phyloP scores from a whole-genome alignment of 2,888 invertebrate genomes.

The Trichogramma dendrolimi region DNA sequence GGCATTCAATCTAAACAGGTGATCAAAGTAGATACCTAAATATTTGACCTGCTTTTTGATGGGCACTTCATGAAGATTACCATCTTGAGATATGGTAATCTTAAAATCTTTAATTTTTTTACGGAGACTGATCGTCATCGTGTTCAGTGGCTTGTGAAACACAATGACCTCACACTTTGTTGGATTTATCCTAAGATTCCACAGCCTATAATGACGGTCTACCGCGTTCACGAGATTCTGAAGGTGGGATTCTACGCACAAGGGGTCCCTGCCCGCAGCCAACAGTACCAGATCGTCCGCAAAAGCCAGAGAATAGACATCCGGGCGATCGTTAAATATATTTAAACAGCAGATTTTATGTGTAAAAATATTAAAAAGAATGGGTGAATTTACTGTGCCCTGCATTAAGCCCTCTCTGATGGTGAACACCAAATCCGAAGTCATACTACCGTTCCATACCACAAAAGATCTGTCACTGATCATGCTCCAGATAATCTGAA shows the following conservation, averaged over 20 bases:
- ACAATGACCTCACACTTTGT: constrained; percentile 13
- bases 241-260: background rate
- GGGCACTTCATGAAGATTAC: background rate
- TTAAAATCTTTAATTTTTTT: background rate
- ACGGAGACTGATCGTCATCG: background rate
- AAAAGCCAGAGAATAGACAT: constrained; percentile 18
- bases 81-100: background rate
- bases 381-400: too few relatives aligned
- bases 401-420: too few relatives aligned
- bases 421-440: too few relatives aligned
- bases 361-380: constrained; percentile 9
- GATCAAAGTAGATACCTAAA: constrained; percentile 23
- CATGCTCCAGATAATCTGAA: too few relatives aligned
- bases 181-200: constrained; percentile 13
- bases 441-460: too few relatives aligned
- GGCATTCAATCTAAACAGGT: constrained; percentile 13
- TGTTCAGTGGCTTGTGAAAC: constrained; percentile 2
- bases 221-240: background rate
- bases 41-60: constrained; percentile 24
- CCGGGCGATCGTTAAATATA: constrained; percentile 12
- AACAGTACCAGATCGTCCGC: constrained; percentile 15
- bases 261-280: background rate
- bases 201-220: background rate
- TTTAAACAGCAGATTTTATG: constrained; percentile 21
- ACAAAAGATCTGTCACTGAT: too few relatives aligned